Evolutionary conservation across 2,113 vertebrate genomes (phyloP).

Genomic region (Loxodonta africana): DNA sequence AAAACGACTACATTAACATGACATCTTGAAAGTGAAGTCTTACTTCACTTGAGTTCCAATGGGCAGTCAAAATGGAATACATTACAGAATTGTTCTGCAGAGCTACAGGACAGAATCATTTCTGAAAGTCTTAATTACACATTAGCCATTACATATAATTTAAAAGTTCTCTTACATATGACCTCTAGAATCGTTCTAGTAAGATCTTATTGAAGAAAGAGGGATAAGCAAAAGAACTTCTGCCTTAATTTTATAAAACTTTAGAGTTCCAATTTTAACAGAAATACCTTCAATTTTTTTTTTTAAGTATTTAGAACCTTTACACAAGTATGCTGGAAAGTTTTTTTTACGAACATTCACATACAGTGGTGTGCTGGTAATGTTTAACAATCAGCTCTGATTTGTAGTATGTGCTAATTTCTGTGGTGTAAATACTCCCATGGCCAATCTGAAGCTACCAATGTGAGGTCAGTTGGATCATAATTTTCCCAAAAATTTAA

Average conservation of each 20-base stretch:
- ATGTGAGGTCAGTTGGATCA: neutral
- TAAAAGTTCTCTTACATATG: neutral
- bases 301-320: neutral
- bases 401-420: neutral
- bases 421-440: neutral
- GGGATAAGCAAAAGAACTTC: neutral
- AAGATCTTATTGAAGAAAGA: neutral
- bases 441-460: neutral
- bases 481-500: neutral
- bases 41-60: neutral
- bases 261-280: neutral
- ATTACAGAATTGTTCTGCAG: neutral
- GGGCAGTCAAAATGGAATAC: neutral
- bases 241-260: neutral
- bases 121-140: conserved; percentile 47
- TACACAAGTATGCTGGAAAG: neutral
- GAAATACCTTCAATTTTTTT: neutral
- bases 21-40: neutral
- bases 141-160: neutral
- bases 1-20: neutral
- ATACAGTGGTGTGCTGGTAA: too few relatives aligned
- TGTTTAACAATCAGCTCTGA: neutral
- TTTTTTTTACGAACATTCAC: neutral
- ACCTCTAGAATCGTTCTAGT: neutral
- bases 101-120: conserved; percentile 11